These are phyloP conservation scores for Actinopyga echinites DNA, from an alignment of 53 echinoderm and acorn worm species.

Conservation along the genomic window DNA sequence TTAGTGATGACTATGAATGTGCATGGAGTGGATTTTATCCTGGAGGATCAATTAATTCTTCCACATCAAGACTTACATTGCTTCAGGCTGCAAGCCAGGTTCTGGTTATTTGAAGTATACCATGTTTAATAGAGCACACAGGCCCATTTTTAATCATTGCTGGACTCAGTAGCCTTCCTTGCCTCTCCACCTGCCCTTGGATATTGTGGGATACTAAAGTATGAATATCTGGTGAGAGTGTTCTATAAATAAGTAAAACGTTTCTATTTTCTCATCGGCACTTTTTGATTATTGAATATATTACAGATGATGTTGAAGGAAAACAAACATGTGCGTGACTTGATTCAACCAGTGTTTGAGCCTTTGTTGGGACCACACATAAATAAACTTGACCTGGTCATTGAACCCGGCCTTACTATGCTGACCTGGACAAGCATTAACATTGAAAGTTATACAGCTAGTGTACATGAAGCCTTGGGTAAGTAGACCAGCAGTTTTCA, in stretches of 20 bases:
- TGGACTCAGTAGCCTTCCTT: no score
- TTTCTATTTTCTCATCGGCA: neutral
- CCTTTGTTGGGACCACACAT: conserved; percentile 87
- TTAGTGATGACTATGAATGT: no score
- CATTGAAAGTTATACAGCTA: conserved; percentile 75
- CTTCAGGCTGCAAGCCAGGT: no score
- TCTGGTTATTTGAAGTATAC: no score
- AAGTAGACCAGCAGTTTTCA: neutral
- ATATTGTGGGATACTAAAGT: no score
- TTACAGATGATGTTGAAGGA: conserved; percentile 76
- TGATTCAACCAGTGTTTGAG: conserved; percentile 90
- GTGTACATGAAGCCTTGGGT: conserved; percentile 80
- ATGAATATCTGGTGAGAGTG: no score
- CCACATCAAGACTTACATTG: no score
- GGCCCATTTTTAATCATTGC: no score
- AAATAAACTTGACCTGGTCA: conserved; percentile 71
- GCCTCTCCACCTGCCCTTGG: no score
- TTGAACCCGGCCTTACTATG: conserved; percentile 86
- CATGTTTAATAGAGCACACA: no score
- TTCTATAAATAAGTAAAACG: neutral
- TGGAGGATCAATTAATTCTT: no score
- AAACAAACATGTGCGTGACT: conserved; percentile 80
- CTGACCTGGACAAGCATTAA: conserved; percentile 98
- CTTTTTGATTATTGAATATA: neutral
- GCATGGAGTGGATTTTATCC: no score